These are phyloP conservation scores for Aplocera efformata DNA, from an alignment of 2,888 invertebrate species.

Conservation along the genomic window DNA sequence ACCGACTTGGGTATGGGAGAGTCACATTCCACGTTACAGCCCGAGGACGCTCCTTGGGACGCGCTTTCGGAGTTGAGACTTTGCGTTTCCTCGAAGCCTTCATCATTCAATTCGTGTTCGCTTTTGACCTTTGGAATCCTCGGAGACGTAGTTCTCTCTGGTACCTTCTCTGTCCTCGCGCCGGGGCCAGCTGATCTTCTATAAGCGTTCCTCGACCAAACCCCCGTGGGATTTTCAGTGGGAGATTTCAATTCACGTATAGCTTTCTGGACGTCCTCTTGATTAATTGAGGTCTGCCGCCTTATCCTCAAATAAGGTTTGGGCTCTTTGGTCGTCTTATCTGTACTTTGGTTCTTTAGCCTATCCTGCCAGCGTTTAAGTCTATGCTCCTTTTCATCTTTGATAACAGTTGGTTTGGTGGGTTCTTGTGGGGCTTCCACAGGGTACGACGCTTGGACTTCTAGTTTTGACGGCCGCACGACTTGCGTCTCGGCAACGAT, in stretches of 20 bases:
- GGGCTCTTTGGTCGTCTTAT: constrained; percentile 69
- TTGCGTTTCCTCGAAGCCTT: constrained; percentile 95
- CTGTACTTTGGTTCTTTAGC: constrained; percentile 79
- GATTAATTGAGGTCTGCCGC: constrained; percentile 85
- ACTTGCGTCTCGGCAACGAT: constrained; percentile 78
- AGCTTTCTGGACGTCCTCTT: constrained; percentile 85
- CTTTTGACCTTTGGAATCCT: constrained; percentile 77
- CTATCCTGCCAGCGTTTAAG: constrained; percentile 86
- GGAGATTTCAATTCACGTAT: constrained; percentile 83
- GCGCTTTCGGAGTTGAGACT: constrained; percentile 92
- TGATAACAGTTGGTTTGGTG: constrained; percentile 58
- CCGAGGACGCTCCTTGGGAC: constrained; percentile 91
- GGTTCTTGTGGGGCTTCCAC: constrained; percentile 57
- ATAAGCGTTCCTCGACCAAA: constrained; percentile 77
- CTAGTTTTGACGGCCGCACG: constrained; percentile 71
- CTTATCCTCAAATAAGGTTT: constrained; percentile 76
- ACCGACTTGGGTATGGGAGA: constrained; percentile 68
- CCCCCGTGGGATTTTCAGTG: constrained; percentile 80
- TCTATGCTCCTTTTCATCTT: constrained; percentile 81
- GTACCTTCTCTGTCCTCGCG: constrained; percentile 45
- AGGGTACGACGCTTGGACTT: constrained; percentile 76
- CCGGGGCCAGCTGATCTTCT: constrained; percentile 53
- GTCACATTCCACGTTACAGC: constrained; percentile 84
- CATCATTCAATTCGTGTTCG: constrained; percentile 90
- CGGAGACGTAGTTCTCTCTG: constrained; percentile 63